Base-by-base conservation (phyloP, 2,797 vertebrate genomes). In the Myripristis jacobus region DNA sequence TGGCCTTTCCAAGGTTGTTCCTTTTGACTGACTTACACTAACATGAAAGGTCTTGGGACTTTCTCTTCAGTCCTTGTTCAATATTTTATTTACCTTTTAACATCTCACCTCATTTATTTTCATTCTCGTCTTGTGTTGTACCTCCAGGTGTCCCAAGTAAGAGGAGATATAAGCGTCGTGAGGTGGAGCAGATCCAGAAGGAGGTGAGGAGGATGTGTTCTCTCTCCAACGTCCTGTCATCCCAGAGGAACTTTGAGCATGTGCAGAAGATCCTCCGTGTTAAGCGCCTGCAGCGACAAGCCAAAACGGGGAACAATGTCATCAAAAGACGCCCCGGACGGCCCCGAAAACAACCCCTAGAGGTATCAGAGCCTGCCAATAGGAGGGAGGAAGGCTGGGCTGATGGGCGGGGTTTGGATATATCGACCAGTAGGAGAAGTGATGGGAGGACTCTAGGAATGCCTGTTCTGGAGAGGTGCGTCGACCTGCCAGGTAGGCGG, bases 191-290 rank as follows among this genome's bases (percentile, higher is more conserved):
- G 80, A 97, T 98, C 91, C 96, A 98, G 88, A 96, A 95, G 6
- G 97, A 99, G 65, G 95, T 97, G 82, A 95, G 94, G 75, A 97
- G 96, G 90, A 97, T 97, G 95, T 97, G 96, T 88, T 94, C 96
- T 92, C 96, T 97, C 94, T 95, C 94, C 77, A 96, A 96, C 87
- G 95, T 96, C 75, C 92, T 97, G 66, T 95, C 95, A 88, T 96
- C 95, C 0, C 96, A 96, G 91, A 96, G 95, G 94, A 99, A 96
- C 91, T 94, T 99, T 90, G 97, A 99, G 90, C 97, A 99, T 0
- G 97, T 99, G 86, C 98, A 99, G 94, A 99, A 99, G 92, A 99
- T 99, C 91, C 94, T 99, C 70, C 98, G 97, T 91, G 97, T 97
- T 91, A 99, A 99, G 92, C 93, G 97, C 89, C 95, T 99, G 90